Evolutionary conservation across 1,140 invertebrate species (phyloP), one percentile per base, ranked within the genome.

Genomic region (Caenorhabditis remanei): DNA sequence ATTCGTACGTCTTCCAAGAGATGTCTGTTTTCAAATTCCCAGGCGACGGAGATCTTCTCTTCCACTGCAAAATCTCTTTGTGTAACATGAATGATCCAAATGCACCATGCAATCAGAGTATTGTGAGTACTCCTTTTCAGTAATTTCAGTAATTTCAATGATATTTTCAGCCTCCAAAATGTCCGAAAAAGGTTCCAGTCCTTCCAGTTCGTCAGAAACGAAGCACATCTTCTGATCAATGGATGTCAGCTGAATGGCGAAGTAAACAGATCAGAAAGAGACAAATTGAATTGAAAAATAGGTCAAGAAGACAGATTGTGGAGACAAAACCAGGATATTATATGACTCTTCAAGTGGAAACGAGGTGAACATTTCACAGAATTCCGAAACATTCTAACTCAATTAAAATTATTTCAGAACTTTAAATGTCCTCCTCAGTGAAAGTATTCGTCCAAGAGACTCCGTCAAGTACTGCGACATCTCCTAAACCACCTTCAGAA

Each of bases 11-110:
- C 13, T 91, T 87, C 63, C 90, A 91, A 86, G 92, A 92, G 87
- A 93, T 92, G 91, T 87, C 88, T 46, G 91, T 90, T 11, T 92
- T 92, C 87, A 93, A 93, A 83, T 92, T 92, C 84, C 91, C 91
- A 19, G 92, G 90, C 9, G 92, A 93, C 55, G 87, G 89, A 85
- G 92, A 92, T 85, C 53, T 92, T 16, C 13, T 90, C 14, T 92
- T 92, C 85, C 86, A 90, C 32, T 92, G 91, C 85, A 63, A 86
- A 61, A 86, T 92, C 55, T 92, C 91, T 2, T 83, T 92, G 48
- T 92, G 91, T 87, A 90, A 92, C 75, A 90, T 91, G 88, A 86
- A 85, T n/a, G 85, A 83, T 32, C 46, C 46, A 5, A 86, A 87
- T 55, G 89, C 89, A 9, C 67, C 67, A 14, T 92, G 91, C 86